phyloP scores from a whole-genome alignment of 2,888 invertebrate species.

The Drosophila hamatofila region DNA sequence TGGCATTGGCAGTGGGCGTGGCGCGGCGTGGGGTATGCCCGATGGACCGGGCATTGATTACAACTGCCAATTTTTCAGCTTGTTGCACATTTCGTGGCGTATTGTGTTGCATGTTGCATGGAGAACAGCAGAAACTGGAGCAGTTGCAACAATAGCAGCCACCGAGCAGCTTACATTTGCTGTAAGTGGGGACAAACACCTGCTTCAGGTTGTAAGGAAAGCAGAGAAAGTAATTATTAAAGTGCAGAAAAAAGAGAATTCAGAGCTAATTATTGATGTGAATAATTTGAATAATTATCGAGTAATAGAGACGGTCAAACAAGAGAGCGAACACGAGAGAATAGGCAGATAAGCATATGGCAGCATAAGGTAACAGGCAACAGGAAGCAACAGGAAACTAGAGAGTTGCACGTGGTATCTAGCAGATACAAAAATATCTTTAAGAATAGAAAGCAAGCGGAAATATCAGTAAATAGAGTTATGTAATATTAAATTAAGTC shows the following conservation, averaged over 20 bases:
- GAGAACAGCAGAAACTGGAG: not conserved
- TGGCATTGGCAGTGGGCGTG: not conserved
- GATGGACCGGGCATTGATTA: constrained; percentile 65
- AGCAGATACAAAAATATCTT: constrained; percentile 2
- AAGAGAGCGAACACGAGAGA: no score
- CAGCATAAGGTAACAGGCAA: not conserved
- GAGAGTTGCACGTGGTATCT: not conserved
- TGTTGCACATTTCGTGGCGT: constrained; percentile 64
- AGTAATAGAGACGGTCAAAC: not conserved
- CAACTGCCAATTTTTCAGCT: constrained; percentile 71
- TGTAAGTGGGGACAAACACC: not conserved
- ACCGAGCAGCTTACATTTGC: no score
- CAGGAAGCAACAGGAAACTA: no score
- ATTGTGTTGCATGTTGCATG: constrained; percentile 45
- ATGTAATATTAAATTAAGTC: no score
- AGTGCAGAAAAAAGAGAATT: not conserved
- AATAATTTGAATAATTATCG: constrained; percentile 3
- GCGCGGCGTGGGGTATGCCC: constrained; percentile 12
- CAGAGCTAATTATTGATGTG: constrained; percentile 10
- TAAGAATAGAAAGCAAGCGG: not conserved
- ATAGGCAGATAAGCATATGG: not conserved
- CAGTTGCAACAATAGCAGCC: not conserved
- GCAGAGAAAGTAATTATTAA: not conserved
- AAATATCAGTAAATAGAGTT: not conserved
- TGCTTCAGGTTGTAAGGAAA: not conserved